Evolutionary conservation across 1,140 invertebrate genomes (phyloP), one percentile per base, ranked within the genome.

Genomic region (Drosophila ohnishii): DNA sequence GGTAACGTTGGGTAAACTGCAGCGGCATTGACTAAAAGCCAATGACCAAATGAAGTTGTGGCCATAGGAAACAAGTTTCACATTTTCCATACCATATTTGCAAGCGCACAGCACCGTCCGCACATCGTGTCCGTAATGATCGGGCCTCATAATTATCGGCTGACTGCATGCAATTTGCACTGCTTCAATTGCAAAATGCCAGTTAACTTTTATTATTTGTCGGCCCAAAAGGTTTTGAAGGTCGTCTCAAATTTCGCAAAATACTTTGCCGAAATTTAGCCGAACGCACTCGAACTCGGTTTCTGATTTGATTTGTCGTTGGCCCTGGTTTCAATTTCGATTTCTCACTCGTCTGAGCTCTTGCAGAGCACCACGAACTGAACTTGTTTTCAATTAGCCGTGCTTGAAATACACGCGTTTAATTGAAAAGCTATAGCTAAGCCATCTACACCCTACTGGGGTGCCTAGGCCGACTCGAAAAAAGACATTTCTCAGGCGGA

Each of bases 21-120:
- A 57, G 58, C 66, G 72, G 40, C 72, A 81, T 71, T 66, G 48
- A 55, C 57, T 51, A 65, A 57, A 88, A 87, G 83, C 79, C 83
- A 87, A 88, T 88, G 84, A 88, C 83, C 79, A 88, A 88, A 73
- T 88, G 66, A 76, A 66, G 75, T 79, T 64, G 72, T 72, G 57
- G 48, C 63, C 75, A 73, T 75, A 56, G 61, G 75, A 88, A 87
- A 83, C 84, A 55, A 83, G 83, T 87, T 87, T 87, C 73, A 66
- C 75, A 60, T 87, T 78, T 76, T 75, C 53, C 25, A 71, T 30
- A 59, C 69, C 69, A 72, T 71, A 72, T 71, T 58, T 37, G 51
- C 19, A 35, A 48, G 44, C 45, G 11, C 35, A 14, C 35, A 42
- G 22, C 32, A 3, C 39, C 35, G 39, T 25, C 47, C 19, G 42